phyloP scores from a whole-genome alignment of 2,888 invertebrate species.

The Periphyllus acericola region DNA sequence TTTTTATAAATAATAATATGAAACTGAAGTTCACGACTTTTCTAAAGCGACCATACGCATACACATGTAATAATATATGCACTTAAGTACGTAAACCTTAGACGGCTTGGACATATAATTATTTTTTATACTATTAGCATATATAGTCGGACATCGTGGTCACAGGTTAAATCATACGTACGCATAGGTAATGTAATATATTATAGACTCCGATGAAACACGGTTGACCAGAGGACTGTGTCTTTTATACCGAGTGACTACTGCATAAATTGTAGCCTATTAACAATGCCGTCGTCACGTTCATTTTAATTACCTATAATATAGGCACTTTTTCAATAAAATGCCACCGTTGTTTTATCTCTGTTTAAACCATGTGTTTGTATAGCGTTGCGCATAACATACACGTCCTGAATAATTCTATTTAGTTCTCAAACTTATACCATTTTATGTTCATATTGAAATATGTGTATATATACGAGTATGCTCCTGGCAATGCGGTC shows the following conservation, averaged over 20 bases:
- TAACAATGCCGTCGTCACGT: not conserved
- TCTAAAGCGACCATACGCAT: no score
- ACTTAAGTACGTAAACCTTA: no score
- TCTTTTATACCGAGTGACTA: not conserved
- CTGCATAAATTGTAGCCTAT: not conserved
- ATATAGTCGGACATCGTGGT: not conserved
- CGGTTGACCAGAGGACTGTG: not conserved
- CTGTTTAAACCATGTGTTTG: not conserved
- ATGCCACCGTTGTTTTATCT: not conserved
- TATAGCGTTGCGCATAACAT: not conserved
- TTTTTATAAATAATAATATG: no score
- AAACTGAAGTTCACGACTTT: no score
- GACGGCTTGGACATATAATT: not conserved
- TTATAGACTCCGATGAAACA: not conserved
- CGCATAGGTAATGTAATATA: not conserved
- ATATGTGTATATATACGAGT: no score
- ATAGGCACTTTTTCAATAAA: not conserved
- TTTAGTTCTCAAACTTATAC: not conserved
- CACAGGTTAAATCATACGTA: not conserved
- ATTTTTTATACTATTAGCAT: not conserved
- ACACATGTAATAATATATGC: no score
- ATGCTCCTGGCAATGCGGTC: no score
- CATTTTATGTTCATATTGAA: no score
- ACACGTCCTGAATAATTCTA: not conserved
- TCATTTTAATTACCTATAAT: not conserved